These are phyloP conservation scores for Cladopsammia gracilis DNA, from an alignment of 64 coral and sea anemone species.

Conservation along the genomic window DNA sequence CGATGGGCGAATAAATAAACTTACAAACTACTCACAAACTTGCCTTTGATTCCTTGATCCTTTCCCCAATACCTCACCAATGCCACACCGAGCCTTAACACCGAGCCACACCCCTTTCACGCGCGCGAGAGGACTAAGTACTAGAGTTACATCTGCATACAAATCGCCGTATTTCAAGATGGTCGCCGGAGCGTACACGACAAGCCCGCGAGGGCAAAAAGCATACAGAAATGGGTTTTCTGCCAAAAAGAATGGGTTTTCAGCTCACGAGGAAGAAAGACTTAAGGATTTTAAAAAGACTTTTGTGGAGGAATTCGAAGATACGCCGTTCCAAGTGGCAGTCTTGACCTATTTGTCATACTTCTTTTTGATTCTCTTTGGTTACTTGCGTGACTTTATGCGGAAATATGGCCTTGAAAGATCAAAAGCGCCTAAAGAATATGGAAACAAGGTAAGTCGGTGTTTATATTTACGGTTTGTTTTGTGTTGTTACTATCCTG, in stretches of 20 bases:
- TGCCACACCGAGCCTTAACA: too few species aligned
- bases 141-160: background rate
- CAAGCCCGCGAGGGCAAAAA: background rate
- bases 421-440: constrained; percentile 91
- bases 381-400: constrained; percentile 98
- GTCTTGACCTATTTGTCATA: constrained; percentile 97
- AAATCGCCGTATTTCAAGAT: background rate
- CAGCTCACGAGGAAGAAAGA: constrained; percentile 3
- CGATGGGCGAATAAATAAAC: too few species aligned
- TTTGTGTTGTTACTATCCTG: background rate
- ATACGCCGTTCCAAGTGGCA: constrained; percentile 92
- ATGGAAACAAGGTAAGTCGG: constrained; percentile 80
- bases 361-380: constrained; percentile 91
- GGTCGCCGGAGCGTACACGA: constrained; percentile 15
- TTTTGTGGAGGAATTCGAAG: constrained; percentile 88
- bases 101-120: too few species aligned
- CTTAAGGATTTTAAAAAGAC: constrained; percentile 42
- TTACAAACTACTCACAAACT: too few species aligned
- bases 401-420: constrained; percentile 95
- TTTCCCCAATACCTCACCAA: too few species aligned
- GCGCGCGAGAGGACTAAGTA: background rate
- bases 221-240: constrained; percentile 34
- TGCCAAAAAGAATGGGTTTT: constrained; percentile 15
- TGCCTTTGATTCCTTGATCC: too few species aligned
- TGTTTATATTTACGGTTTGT: background rate